phyloP scores from a whole-genome alignment of 2,888 invertebrate genomes.

The Aporophyla nigra region DNA sequence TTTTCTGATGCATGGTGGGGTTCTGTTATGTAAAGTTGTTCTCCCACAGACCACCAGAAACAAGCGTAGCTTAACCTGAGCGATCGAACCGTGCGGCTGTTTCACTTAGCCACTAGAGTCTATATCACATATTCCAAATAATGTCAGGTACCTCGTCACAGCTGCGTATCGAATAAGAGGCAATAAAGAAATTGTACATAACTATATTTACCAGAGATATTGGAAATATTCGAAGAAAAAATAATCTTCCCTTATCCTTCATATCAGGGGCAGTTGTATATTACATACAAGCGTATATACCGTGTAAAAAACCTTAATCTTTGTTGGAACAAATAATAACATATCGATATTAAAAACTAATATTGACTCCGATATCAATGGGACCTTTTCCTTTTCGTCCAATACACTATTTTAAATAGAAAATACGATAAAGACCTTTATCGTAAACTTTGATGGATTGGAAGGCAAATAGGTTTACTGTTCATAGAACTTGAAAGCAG shows the following conservation, averaged over 20 bases:
- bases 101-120: too few relatives aligned
- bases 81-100: too few relatives aligned
- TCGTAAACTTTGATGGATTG: slow-evolving; percentile 76
- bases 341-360: slow-evolving; percentile 68
- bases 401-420: slow-evolving; percentile 67
- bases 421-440: slow-evolving; percentile 70
- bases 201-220: slow-evolving; percentile 61
- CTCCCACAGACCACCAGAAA: too few relatives aligned
- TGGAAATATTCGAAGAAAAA: slow-evolving; percentile 37
- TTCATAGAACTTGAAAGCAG: slow-evolving; percentile 75
- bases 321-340: slow-evolving; percentile 56
- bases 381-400: slow-evolving; percentile 54
- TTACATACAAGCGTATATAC: slow-evolving; percentile 35
- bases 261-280: slow-evolving; percentile 43
- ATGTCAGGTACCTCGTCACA: slow-evolving; percentile 5
- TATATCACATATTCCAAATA: neutral
- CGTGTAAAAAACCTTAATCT: slow-evolving; percentile 59
- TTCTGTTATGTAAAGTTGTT: too few relatives aligned
- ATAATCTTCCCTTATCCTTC: slow-evolving; percentile 47
- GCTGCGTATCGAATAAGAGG: slow-evolving; percentile 33
- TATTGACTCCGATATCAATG: slow-evolving; percentile 63
- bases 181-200: slow-evolving; percentile 44
- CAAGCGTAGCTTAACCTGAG: too few relatives aligned
- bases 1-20: too few relatives aligned
- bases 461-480: slow-evolving; percentile 75